Percentiles rank a stretch among this genome's conserved stretches.
phyloP scores from a whole-genome alignment of 2,888 invertebrate genomes.

The Chaitophorus viminalis region DNA sequence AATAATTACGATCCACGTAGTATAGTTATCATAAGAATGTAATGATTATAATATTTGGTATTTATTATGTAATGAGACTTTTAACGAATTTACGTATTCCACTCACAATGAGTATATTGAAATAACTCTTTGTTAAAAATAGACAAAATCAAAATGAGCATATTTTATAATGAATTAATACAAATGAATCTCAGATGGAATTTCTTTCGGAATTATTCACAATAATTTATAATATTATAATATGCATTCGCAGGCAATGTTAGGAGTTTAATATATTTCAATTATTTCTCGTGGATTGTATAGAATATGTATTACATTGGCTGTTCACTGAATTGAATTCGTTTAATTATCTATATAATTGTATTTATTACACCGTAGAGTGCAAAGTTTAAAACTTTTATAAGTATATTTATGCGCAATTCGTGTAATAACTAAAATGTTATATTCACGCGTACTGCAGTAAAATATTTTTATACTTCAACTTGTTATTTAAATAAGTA shows the following conservation, averaged over 20 bases:
- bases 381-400: neutral
- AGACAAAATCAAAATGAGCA: neutral
- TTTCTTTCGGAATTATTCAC: neutral
- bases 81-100: neutral
- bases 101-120: neutral
- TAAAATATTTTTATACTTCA: neutral
- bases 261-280: neutral
- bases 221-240: neutral
- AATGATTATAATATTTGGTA: neutral
- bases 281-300: neutral
- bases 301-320: neutral
- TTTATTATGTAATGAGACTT: neutral
- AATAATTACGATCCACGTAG: neutral
- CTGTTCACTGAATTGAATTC: neutral
- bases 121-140: neutral
- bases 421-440: neutral
- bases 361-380: constrained; percentile 10
- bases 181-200: neutral
- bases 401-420: neutral
- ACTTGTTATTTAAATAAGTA: too few relatives aligned
- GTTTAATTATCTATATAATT: neutral
- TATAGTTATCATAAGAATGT: neutral
- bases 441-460: neutral
- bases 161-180: neutral
- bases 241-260: too few relatives aligned